These are phyloP conservation scores for Cepaea nemoralis DNA, from an alignment of 1,140 invertebrate genomes.

Conservation along the genomic window DNA sequence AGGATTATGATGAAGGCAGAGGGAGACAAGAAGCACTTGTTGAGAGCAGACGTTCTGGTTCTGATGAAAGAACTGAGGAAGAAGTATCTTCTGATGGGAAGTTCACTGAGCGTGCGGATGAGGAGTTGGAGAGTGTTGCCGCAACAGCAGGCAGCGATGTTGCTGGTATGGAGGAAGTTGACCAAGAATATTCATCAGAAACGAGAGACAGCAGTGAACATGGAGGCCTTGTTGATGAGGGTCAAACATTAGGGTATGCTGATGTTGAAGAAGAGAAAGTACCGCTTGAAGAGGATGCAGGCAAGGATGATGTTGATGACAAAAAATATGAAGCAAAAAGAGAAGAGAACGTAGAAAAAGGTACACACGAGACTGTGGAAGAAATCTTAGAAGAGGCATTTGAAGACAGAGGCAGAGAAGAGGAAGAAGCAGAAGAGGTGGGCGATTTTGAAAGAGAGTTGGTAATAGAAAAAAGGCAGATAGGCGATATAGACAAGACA, in stretches of 20 bases:
- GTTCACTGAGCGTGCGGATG: neutral
- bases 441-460: neutral
- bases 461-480: neutral
- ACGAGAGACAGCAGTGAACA: neutral
- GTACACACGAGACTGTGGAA: neutral
- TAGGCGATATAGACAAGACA: neutral
- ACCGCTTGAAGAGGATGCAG: conserved; percentile 2
- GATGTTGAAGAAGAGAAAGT: neutral
- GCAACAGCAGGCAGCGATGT: conserved; percentile 36
- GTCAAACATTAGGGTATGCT: neutral
- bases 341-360: neutral
- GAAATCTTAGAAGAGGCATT: neutral
- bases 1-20: conserved; percentile 1
- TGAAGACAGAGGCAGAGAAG: neutral
- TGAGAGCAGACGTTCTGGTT: neutral
- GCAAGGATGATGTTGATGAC: neutral
- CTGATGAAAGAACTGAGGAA: neutral
- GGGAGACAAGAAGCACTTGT: neutral
- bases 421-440: neutral
- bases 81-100: neutral
- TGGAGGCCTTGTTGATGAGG: neutral
- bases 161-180: conserved; percentile 10
- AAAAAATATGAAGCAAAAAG: neutral
- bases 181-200: neutral
- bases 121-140: neutral